Conservation (phyloP, 2,113 vertebrate species). For the Gallinago undulata region DNA sequence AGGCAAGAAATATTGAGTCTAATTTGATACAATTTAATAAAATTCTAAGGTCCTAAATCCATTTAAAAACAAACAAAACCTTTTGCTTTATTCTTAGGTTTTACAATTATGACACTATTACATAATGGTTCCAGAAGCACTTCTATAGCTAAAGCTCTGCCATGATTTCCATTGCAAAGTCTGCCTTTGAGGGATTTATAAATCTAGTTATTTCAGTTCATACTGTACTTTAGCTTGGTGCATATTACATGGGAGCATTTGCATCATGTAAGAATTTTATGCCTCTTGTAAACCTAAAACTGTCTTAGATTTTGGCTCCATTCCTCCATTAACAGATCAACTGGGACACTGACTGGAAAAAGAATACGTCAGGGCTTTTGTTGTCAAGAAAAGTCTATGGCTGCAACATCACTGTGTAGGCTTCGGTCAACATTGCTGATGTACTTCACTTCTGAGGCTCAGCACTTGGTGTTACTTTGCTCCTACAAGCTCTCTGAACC, state of each 20-base stretch:
- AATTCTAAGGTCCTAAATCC: not conserved
- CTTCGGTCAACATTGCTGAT: not conserved
- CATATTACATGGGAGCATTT: not conserved
- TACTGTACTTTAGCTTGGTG: not conserved
- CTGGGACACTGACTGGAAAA: not conserved
- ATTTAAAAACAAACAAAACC: slow-evolving; percentile 23
- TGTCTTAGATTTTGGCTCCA: not conserved
- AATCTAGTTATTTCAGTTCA: not conserved
- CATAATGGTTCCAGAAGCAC: slow-evolving; percentile 20
- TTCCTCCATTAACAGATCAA: not conserved
- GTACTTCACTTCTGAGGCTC: not conserved
- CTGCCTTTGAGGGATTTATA: slow-evolving; percentile 20
- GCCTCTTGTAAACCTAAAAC: not conserved
- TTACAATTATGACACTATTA: slow-evolving; percentile 31
- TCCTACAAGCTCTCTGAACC: not conserved
- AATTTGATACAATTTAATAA: slow-evolving; percentile 18
- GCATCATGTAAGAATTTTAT: not conserved
- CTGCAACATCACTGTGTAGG: not conserved
- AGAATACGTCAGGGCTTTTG: not conserved
- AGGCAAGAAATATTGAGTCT: not conserved
- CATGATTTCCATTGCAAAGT: not conserved
- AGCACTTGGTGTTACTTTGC: not conserved
- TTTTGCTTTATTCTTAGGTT: not conserved
- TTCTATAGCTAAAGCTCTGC: slow-evolving; percentile 3
- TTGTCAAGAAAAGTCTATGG: not conserved